Percentiles rank a stretch among this genome's conserved stretches.
Evolutionary conservation across 2,113 vertebrate species (phyloP).

Genomic region (Nycticryphes semicollaris): DNA sequence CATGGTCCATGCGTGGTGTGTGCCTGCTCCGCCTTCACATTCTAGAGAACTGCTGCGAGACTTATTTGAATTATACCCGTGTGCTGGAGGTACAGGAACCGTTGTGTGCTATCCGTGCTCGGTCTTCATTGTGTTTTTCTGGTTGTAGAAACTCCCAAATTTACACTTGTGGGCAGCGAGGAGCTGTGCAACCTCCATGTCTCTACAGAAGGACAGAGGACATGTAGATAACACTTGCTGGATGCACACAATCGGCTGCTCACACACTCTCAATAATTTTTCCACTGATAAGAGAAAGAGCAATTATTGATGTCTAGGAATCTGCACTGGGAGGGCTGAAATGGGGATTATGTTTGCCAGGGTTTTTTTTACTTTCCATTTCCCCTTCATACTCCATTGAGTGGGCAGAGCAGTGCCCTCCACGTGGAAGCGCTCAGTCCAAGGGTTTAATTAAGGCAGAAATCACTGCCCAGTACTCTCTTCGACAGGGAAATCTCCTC

Average conservation of each 20-base stretch:
- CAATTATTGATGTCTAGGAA: background rate
- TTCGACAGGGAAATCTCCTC: background rate
- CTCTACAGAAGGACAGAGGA: rapidly evolving
- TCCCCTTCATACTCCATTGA: background rate
- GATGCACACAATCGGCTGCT: background rate
- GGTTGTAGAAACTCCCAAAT: rapidly evolving
- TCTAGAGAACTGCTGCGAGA: no score
- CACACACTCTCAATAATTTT: background rate
- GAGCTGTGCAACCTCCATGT: background rate
- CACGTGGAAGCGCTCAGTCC: background rate
- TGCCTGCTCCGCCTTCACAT: background rate
- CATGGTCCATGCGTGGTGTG: rapidly evolving
- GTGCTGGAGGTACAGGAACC: rapidly evolving
- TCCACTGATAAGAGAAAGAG: background rate
- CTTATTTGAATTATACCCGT: no score
- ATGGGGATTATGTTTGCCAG: background rate
- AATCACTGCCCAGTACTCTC: background rate
- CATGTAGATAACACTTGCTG: background rate
- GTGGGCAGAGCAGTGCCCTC: background rate
- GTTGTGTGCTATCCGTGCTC: rapidly evolving
- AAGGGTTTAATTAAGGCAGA: background rate
- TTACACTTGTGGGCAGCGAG: rapidly evolving
- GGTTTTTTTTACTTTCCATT: no score
- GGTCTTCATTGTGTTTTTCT: background rate
- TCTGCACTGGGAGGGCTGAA: background rate